Evolutionary conservation across 2,888 invertebrate species (phyloP).

Genomic region (Scotopteryx bipunctaria): DNA sequence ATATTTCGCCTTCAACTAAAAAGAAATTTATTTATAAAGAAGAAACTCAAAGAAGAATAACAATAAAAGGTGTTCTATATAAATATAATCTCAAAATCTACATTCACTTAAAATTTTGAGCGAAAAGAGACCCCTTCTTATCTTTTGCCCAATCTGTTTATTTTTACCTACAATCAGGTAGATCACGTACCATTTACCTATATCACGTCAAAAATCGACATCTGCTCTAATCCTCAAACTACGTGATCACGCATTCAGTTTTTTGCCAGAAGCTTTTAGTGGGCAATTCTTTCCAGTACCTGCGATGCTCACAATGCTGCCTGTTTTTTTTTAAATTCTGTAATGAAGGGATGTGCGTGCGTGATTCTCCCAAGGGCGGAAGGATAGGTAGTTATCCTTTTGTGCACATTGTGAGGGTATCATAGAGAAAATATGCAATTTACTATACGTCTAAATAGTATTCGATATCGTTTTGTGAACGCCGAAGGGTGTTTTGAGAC

Average conservation of each 20-base stretch:
- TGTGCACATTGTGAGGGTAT: constrained; percentile 67
- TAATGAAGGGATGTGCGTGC: constrained; percentile 75
- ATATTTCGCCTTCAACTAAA: too few species aligned
- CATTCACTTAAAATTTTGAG: background rate
- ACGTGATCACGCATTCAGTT: constrained; percentile 69
- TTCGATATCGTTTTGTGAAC: constrained; percentile 34
- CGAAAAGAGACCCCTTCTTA: background rate
- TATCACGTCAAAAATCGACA: constrained; percentile 70
- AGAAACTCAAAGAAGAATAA: too few species aligned
- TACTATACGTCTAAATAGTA: constrained; percentile 49
- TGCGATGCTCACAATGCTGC: constrained; percentile 67
- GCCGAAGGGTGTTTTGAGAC: constrained; percentile 6
- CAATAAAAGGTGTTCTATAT: background rate
- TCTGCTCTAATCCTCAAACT: constrained; percentile 69
- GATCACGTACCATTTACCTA: constrained; percentile 54
- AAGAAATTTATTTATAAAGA: too few species aligned
- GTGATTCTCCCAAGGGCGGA: constrained; percentile 77
- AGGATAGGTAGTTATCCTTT: constrained; percentile 73
- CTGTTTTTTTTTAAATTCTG: constrained; percentile 65
- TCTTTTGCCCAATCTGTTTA: constrained; percentile 23
- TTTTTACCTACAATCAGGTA: constrained; percentile 49
- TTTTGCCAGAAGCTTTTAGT: constrained; percentile 65
- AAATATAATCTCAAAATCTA: background rate
- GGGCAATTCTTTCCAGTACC: constrained; percentile 67
- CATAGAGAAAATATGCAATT: constrained; percentile 70